Evolutionary conservation across 2,888 invertebrate species (phyloP), one percentile per base, ranked within the genome.

Genomic region (Meghimatium bilineatum): DNA sequence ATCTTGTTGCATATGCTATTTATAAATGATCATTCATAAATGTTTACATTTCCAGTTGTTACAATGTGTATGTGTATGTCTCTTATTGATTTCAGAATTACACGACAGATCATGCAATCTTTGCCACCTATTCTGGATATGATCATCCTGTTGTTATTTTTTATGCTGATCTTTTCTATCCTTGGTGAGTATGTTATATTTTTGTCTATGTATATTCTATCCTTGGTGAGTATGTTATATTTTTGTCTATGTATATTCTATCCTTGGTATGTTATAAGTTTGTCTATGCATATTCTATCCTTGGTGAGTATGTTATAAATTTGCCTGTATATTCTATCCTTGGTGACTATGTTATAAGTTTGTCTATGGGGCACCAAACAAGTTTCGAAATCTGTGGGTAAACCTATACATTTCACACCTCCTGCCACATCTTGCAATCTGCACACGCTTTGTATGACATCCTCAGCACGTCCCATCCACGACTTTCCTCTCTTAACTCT

Each of bases 41-140:
- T n/a, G n/a, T n/a, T n/a, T n/a, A n/a, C n/a, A n/a, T n/a, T n/a
- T n/a, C n/a, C n/a, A n/a, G n/a, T n/a, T n/a, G n/a, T n/a, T n/a
- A n/a, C n/a, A n/a, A n/a, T n/a, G n/a, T n/a, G n/a, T n/a, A n/a
- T n/a, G 26, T 82, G 74, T 49, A 36, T 38, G 44, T 44, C 17
- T 44, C 66, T 67, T 86, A 66, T 83, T 86, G 85, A 34, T 89
- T 89, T 75, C 89, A 93, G 93, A 84, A 93, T 94, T 80, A 91
- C 93, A 56, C 89, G 94, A 6, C 97, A 97, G 94, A 97, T 97
- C 88, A 94, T 97, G 85, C 97, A 97, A 94, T 96, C 97, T 0
- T 92, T 97, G 88, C 97, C 97, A 26, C 97, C 97, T 8, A 97
- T 97, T 89, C 94, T 97, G 88, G 97, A 97, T 93, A 97, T 97